Evolutionary conservation across 2,113 vertebrate genomes (phyloP).

Genomic region (Elephantulus edwardii): DNA sequence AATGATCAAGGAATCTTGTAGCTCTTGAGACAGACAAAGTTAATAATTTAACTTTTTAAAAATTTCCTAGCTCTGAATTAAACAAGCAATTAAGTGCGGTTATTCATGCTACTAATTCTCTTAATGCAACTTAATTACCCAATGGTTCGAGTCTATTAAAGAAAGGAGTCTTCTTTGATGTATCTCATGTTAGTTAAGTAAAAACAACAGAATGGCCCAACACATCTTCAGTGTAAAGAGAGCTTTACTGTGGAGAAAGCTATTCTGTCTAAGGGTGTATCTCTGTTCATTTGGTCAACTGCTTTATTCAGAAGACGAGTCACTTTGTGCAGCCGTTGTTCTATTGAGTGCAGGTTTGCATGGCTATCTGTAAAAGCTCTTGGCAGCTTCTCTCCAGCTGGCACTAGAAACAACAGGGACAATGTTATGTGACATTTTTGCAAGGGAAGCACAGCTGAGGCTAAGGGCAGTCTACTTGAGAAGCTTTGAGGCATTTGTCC

Average conservation of each 20-base stretch:
- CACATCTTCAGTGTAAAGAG: neutral
- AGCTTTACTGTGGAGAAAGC: neutral
- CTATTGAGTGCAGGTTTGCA: neutral
- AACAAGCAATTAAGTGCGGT: conserved; percentile 54
- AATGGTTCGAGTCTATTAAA: conserved; percentile 45
- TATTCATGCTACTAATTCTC: conserved; percentile 59
- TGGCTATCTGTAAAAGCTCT: conserved; percentile 38
- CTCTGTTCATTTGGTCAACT: accelerated
- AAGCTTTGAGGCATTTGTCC: neutral
- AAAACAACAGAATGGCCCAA: conserved; percentile 49
- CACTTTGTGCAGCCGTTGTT: neutral
- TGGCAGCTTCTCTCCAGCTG: conserved; percentile 9
- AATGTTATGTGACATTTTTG: conserved; percentile 37
- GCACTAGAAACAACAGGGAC: neutral
- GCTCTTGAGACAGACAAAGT: neutral
- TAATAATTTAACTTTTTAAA: conserved; percentile 41
- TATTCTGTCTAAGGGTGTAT: neutral
- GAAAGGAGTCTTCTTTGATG: conserved; percentile 47
- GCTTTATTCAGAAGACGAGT: conserved; percentile 40
- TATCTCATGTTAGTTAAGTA: conserved; percentile 56
- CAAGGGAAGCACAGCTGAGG: neutral
- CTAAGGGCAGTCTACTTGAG: neutral
- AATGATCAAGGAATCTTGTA: neutral
- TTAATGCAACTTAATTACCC: conserved; percentile 42
- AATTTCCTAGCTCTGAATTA: conserved; percentile 21